Evolutionary conservation across 2,113 vertebrate species (phyloP).

Genomic region (Cyphomyrus discorhynchus): DNA sequence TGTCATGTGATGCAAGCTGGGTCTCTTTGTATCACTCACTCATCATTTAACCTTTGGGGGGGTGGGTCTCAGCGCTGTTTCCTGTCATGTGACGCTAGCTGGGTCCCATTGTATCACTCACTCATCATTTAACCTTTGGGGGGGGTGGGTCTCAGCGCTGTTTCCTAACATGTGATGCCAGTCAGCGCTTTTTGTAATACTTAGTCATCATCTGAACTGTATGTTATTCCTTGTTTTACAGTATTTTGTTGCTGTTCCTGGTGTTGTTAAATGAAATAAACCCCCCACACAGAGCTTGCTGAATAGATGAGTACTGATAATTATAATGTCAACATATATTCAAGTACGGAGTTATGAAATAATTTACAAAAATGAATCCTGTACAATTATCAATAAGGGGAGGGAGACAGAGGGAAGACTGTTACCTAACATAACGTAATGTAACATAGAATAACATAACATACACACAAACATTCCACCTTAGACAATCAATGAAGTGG

Average conservation of each 20-base stretch:
- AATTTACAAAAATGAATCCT: neutral
- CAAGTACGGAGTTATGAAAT: neutral
- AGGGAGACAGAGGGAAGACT: neutral
- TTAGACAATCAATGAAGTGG: neutral
- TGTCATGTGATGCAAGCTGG: constrained; percentile 27
- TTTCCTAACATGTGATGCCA: neutral
- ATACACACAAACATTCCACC: neutral
- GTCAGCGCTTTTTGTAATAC: neutral
- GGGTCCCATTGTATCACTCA: constrained; percentile 33
- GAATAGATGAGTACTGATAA: neutral
- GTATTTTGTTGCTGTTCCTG: constrained; percentile 11
- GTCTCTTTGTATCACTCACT: constrained; percentile 33
- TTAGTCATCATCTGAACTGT: neutral
- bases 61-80: neutral
- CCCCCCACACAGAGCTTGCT: neutral
- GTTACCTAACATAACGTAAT: neutral
- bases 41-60: neutral
- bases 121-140: neutral
- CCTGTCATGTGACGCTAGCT: constrained; percentile 26
- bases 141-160: neutral
- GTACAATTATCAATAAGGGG: neutral
- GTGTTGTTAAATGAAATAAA: neutral
- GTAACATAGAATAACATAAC: neutral
- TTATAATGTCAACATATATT: neutral
- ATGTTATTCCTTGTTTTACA: neutral